These are phyloP conservation scores for Paramuricea clavata DNA, from an alignment of 92 coral and sea anemone genomes.

Conservation along the genomic window DNA sequence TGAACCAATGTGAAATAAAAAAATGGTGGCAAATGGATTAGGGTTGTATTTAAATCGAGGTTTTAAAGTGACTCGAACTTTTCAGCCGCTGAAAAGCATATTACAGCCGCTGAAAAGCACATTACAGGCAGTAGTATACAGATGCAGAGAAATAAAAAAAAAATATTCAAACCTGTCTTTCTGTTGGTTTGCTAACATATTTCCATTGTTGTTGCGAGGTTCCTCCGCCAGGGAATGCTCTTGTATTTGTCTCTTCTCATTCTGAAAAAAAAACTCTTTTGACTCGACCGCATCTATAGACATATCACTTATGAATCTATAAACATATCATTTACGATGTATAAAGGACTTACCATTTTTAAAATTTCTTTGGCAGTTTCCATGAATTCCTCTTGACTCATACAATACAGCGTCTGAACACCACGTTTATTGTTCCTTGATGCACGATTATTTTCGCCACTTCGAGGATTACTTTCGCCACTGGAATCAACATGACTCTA, in stretches of 20 bases:
- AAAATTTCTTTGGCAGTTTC: conserved; percentile 68
- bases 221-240: not conserved
- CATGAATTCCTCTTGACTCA: conserved; percentile 70
- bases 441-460: not conserved
- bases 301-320: too few species aligned
- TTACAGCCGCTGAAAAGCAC: not conserved
- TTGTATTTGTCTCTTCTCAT: not conserved
- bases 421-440: not conserved
- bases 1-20: too few species aligned
- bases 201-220: not conserved
- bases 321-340: too few species aligned
- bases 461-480: not conserved
- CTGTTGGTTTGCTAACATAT: not conserved
- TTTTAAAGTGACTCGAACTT: too few species aligned
- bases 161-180: not conserved
- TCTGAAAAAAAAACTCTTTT: not conserved
- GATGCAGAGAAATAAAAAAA: not conserved
- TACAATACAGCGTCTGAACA: conserved; percentile 64
- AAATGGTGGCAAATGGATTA: too few species aligned
- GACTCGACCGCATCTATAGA: too few species aligned
- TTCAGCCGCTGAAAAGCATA: too few species aligned
- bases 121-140: not conserved
- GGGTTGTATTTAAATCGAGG: not conserved
- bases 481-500: conserved; percentile 1
- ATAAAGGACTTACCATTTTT: conserved; percentile 24